Base-by-base conservation (phyloP, 2,888 invertebrate species). In the Drosophila mettleri region DNA sequence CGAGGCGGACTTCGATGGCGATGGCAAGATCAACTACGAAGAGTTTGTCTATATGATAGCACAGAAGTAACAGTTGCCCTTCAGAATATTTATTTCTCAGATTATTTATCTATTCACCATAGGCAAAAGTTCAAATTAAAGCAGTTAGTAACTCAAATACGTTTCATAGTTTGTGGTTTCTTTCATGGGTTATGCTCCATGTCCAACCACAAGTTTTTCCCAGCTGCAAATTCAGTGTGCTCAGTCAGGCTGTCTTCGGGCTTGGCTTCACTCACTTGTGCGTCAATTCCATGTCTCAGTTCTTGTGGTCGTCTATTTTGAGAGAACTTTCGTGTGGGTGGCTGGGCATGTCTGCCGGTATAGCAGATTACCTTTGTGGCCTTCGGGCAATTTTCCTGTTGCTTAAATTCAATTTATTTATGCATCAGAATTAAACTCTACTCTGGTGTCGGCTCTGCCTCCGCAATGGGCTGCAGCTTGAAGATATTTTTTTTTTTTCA, bases 31-130 rank as follows among this genome's bases (percentile, higher is more conserved):
- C 38, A 86, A 89, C 74, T 90, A 89, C 49, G 90, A 91, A 74
- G 97, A 97, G 95, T 97, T 97, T 94, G 97, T 97, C 94, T 97
- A 96, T 94, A 97, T 97, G 97, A 97, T 97, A 96, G 97, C 97
- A 94, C 97, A 97, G 94, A 97, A 97, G 95, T 97, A 49, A 41
- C 14, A 96, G n/a, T 43, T 43, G 1, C 14, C 8, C n/a, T 16
- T 14, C 24, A 43, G 16, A 27, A 1, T 18, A 18, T 29, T 46
- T 45, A 16, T 12, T 20, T 18, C 2, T 31, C 14, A 14, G 14
- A 12, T n/a, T 16, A 10, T 24, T 7, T 2, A 5, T 27, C 10
- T 36, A 6, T 7, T 18, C 2, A 5, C 20, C 39, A 38, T 43
- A 43, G 3, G 18, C 22, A 70, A 45, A 57, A 39, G 33, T 36